Conservation (phyloP, 2,888 invertebrate genomes). For the Rhorus exstirpatorius region DNA sequence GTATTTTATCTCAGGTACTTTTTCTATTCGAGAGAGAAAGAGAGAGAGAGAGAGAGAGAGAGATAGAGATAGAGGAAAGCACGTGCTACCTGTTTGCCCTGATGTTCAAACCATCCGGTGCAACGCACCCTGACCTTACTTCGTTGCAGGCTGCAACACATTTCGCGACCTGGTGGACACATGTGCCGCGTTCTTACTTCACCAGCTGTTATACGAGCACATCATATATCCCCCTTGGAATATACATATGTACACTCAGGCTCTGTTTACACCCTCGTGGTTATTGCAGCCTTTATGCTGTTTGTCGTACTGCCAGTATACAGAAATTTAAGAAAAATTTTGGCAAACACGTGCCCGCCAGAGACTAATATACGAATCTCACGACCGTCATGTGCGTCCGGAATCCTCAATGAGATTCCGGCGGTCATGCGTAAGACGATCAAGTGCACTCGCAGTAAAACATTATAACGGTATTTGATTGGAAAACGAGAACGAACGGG, state of each 20-base stretch:
- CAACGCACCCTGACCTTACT: constrained; percentile 65
- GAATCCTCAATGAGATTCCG: constrained; percentile 80
- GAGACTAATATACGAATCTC: constrained; percentile 16
- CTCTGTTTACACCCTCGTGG: constrained; percentile 1
- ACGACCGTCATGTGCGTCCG: constrained; percentile 47
- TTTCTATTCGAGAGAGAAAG: no score
- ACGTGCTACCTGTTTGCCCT: constrained; percentile 75
- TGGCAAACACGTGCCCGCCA: constrained; percentile 75
- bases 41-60: no score
- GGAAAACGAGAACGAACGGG: no score
- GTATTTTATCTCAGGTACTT: no score
- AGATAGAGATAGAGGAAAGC: no score
- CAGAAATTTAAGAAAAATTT: constrained; percentile 70
- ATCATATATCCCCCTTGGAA: not conserved
- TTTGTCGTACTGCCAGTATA: constrained; percentile 27
- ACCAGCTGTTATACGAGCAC: constrained; percentile 9
- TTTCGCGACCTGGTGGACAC: constrained; percentile 71
- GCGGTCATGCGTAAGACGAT: constrained; percentile 76
- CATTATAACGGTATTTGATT: no score
- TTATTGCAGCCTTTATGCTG: constrained; percentile 44
- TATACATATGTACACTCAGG: constrained; percentile 3
- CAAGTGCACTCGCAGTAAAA: constrained; percentile 58
- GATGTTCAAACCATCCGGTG: constrained; percentile 52
- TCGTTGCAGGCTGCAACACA: constrained; percentile 8
- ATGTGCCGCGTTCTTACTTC: constrained; percentile 68